Conservation (phyloP, 2,797 vertebrate genomes). For the Linurgus olivaceus region DNA sequence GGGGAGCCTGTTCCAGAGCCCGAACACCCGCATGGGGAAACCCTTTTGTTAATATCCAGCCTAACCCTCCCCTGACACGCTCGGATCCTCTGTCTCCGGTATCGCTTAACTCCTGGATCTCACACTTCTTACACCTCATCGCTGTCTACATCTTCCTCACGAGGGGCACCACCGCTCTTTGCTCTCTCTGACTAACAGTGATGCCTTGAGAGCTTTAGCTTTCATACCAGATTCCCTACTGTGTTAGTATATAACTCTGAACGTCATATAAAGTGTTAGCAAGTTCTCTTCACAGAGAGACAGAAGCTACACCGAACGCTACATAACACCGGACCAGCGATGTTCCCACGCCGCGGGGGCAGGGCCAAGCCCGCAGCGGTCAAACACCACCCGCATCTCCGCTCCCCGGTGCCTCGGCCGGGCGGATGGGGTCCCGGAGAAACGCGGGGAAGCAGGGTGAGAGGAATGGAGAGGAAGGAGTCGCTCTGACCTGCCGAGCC, state of each 20-base stretch:
- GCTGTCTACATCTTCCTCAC: not conserved
- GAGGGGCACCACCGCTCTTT: not conserved
- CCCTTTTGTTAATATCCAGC: accelerated
- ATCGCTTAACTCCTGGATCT: not conserved
- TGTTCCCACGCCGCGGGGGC: not conserved
- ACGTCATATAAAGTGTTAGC: not conserved
- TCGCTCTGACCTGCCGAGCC: slow-evolving; percentile 54
- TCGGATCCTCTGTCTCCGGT: no score
- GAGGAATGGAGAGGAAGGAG: accelerated
- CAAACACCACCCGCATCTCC: not conserved
- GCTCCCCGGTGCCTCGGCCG: not conserved
- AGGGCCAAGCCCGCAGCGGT: not conserved
- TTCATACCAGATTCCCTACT: not conserved
- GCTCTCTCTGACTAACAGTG: not conserved
- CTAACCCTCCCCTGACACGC: not conserved
- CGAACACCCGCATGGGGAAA: accelerated
- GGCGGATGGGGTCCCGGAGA: accelerated
- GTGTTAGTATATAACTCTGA: not conserved
- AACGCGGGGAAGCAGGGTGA: accelerated
- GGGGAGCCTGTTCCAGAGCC: not conserved
- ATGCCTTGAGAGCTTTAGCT: not conserved
- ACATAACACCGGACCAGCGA: not conserved
- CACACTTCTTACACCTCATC: not conserved
- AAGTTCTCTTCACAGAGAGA: not conserved
- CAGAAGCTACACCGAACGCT: not conserved